Evolutionary conservation across 2,888 invertebrate species (phyloP).

Genomic region (Eupithecia tripunctaria): DNA sequence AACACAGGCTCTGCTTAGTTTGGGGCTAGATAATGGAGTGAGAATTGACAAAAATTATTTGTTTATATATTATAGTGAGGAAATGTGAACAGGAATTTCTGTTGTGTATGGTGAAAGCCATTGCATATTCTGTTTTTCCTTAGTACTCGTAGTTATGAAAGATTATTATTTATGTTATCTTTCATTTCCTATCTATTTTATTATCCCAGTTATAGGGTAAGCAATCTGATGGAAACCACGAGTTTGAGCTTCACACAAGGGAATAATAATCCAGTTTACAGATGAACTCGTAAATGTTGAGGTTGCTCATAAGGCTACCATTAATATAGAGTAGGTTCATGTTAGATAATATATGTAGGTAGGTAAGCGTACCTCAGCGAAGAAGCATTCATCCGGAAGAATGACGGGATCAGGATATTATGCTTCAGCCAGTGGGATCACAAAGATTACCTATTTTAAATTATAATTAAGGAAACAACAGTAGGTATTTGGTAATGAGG

Average conservation of each 20-base stretch:
- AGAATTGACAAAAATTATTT: too few species aligned
- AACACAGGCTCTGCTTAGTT: too few species aligned
- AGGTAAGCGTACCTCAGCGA: neutral
- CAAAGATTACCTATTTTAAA: neutral
- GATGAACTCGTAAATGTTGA: neutral
- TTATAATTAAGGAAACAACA: neutral
- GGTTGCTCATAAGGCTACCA: neutral
- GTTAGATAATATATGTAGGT: neutral
- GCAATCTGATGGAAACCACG: neutral
- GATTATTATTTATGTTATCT: neutral
- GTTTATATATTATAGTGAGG: too few species aligned
- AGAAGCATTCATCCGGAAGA: neutral
- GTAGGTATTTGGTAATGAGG: too few species aligned
- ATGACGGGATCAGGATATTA: neutral
- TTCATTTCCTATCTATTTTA: neutral
- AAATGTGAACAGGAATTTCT: neutral
- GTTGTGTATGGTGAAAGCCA: neutral
- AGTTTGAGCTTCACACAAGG: neutral
- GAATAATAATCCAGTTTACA: neutral
- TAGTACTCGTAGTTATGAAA: neutral
- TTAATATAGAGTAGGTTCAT: constrained; percentile 1
- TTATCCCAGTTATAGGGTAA: neutral
- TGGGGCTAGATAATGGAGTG: too few species aligned
- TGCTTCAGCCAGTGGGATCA: neutral
- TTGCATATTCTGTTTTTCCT: neutral